Conservation (phyloP, 2,888 invertebrate genomes). For the Drosophila affinis region DNA sequence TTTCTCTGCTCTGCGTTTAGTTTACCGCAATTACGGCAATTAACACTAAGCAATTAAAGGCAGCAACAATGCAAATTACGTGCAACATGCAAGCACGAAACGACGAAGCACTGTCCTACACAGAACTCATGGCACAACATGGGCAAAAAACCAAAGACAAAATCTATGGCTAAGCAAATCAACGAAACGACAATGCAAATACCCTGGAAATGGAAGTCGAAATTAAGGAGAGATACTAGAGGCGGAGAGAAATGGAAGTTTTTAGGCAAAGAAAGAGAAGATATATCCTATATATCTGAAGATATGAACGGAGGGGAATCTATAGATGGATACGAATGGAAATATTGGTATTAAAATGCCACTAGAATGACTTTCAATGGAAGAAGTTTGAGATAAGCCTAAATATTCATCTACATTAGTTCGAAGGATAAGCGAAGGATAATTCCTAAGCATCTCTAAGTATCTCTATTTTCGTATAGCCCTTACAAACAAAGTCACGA, state of each 20-base stretch:
- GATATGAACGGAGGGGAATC: too few relatives aligned
- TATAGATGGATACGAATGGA: too few relatives aligned
- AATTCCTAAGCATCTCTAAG: not conserved
- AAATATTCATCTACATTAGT: too few relatives aligned
- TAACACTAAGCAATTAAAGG: constrained; percentile 78
- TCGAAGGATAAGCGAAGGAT: too few relatives aligned
- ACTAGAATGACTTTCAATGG: too few relatives aligned
- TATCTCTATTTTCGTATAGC: too few relatives aligned
- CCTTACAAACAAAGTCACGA: not conserved
- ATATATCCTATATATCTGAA: too few relatives aligned
- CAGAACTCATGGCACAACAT: constrained; percentile 32
- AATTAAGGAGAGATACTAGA: not conserved
- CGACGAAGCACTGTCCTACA: constrained; percentile 45
- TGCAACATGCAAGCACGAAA: constrained; percentile 64
- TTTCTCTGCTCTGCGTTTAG: constrained; percentile 57
- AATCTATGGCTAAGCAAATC: not conserved
- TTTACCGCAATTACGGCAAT: constrained; percentile 78
- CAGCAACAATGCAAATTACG: constrained; percentile 79
- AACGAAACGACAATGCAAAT: constrained; percentile 17
- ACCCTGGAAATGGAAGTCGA: constrained; percentile 6
- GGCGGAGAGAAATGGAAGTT: not conserved
- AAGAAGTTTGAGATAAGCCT: too few relatives aligned
- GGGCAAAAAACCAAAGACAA: constrained; percentile 30
- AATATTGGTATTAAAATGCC: too few relatives aligned
- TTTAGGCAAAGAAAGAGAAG: too few relatives aligned